These are phyloP conservation scores for Bucco capensis DNA, from an alignment of 2,113 vertebrate species.

Conservation along the genomic window DNA sequence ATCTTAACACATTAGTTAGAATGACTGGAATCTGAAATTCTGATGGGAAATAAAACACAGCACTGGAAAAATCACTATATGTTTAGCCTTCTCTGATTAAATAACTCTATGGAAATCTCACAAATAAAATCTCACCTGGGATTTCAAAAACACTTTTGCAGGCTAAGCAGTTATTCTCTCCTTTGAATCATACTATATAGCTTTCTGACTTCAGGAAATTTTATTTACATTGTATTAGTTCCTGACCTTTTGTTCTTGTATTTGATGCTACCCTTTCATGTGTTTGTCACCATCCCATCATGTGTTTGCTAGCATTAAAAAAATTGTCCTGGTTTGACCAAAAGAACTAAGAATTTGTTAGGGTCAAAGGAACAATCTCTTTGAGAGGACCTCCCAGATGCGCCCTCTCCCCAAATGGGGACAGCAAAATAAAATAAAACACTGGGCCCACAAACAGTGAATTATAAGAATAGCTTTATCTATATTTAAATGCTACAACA, in stretches of 20 bases:
- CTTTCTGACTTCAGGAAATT: background rate
- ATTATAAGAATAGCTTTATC: too few relatives aligned
- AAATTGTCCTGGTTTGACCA: too few relatives aligned
- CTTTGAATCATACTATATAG: background rate
- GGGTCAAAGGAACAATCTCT: too few relatives aligned
- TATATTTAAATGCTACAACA: too few relatives aligned
- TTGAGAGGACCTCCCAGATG: too few relatives aligned
- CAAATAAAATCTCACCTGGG: background rate
- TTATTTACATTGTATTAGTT: background rate
- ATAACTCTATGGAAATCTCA: background rate
- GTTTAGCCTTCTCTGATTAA: background rate
- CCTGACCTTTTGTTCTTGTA: background rate
- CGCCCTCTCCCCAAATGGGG: too few relatives aligned
- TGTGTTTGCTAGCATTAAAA: background rate
- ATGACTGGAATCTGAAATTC: background rate
- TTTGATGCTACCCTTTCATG: background rate
- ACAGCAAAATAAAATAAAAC: too few relatives aligned
- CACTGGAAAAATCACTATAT: background rate
- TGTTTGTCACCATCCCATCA: background rate
- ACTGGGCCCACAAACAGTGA: too few relatives aligned
- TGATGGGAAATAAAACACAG: constrained; percentile 8
- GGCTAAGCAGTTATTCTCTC: background rate
- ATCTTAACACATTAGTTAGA: background rate
- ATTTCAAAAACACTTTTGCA: background rate
- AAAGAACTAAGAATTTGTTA: too few relatives aligned